Base-by-base conservation (phyloP, 2,113 vertebrate genomes). In the Phaethornis superciliosus region DNA sequence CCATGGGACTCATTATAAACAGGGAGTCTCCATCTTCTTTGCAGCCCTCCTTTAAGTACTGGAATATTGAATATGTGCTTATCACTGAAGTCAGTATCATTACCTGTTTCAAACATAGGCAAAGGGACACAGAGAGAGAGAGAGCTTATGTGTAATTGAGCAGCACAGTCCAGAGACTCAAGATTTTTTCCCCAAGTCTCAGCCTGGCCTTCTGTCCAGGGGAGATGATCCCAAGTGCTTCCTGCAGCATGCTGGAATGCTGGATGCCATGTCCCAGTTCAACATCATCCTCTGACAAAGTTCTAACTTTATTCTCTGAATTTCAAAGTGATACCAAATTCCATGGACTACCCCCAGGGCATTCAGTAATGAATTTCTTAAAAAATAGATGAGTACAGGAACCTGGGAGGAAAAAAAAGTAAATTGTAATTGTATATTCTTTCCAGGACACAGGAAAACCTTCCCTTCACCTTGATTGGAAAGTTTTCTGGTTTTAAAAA, bases 361-460 rank as follows among this genome's bases (percentile, higher is more conserved):
- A 77, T 17, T 85, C 47, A 81, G 52, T 67, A 88, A 89, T 81
- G 40, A 93, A 88, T 75, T 92, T 24, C 58, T 89, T 78, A 60
- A 95, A 85, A 92, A 95, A 82, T 4, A 74, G 35, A 56, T 67
- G 51, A 85, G 68, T 46, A 94, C 35, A 79, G 75, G 51, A 94
- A 85, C 44, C 35, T 62, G 7, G 35, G 35, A 12, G 40, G 40
- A 40, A 26, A 90, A 78, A 64, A 92, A 59, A 30, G 27, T 47
- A 35, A 40, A 40, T 40, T 40, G 13, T 74, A 85, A 77, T 32
- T 55, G 32, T 13, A 63, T 27, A 0, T 55, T 65, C 42, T 82
- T 72, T 91, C 63, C 84, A 74, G 78, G 71, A 77, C 63, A 79
- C 4, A 42, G 10, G n/a, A 79, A 82, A 62, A 27, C 33, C 28